These are phyloP conservation scores for Petrolisthes cinctipes DNA, from an alignment of 2,888 invertebrate genomes.

Conservation along the genomic window DNA sequence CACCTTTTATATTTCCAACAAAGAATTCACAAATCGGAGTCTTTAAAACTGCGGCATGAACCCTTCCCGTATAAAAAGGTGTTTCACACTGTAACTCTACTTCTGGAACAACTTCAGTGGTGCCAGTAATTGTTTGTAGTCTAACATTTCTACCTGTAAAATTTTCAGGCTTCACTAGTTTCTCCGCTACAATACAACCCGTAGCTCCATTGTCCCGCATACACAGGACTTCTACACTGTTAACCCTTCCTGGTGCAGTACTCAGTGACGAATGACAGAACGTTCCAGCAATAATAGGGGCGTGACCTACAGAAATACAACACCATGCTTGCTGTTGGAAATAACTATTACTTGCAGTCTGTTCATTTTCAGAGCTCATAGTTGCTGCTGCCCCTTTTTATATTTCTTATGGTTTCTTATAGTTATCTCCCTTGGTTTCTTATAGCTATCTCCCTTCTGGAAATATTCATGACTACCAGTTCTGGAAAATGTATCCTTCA, in stretches of 20 bases:
- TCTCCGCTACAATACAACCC: not conserved
- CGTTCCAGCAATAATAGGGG: not conserved
- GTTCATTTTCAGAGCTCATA: not conserved
- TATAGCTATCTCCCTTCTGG: not conserved
- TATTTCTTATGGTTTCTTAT: not conserved
- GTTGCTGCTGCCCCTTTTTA: not conserved
- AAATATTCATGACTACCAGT: not conserved
- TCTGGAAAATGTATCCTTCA: not conserved
- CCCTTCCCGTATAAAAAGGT: not conserved
- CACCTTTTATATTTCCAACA: not conserved
- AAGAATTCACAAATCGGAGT: no score
- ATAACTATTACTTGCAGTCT: not conserved
- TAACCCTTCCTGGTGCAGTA: not conserved
- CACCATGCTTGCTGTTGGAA: not conserved
- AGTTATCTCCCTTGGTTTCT: not conserved
- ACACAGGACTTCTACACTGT: not conserved
- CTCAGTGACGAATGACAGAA: not conserved
- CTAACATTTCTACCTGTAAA: no score
- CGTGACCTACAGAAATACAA: not conserved
- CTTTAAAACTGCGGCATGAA: not conserved
- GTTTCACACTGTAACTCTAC: not conserved
- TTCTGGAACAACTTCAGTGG: no score
- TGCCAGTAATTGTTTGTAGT: no score
- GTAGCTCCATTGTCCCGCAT: not conserved
- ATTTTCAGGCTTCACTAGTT: not conserved